These are phyloP conservation scores for Daphoenositta chrysoptera DNA, from an alignment of 2,113 vertebrate species.

Conservation along the genomic window DNA sequence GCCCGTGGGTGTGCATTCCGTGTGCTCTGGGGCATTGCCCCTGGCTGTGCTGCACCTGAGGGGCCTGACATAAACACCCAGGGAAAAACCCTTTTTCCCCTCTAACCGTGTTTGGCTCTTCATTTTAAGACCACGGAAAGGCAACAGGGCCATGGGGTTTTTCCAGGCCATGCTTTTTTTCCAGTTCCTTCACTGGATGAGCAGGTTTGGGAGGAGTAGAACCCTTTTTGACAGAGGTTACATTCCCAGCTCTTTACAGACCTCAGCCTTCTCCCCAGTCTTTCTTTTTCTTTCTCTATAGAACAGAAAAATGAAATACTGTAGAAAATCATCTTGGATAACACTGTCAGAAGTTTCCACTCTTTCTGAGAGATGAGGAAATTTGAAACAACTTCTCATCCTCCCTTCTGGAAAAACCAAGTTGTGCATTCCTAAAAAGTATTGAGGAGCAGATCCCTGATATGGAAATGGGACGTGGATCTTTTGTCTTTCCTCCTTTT, in stretches of 20 bases:
- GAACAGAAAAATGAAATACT: not conserved
- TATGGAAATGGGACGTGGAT: not conserved
- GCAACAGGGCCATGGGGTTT: not conserved
- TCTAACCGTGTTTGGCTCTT: no score
- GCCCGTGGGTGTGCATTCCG: no score
- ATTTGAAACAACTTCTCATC: not conserved
- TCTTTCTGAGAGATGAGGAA: not conserved
- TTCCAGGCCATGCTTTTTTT: not conserved
- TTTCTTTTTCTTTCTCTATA: not conserved
- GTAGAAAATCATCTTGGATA: not conserved
- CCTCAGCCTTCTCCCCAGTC: not conserved
- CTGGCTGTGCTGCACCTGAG: no score
- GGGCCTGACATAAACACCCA: no score
- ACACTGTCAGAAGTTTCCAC: not conserved
- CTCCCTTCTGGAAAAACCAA: not conserved
- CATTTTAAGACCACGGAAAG: no score
- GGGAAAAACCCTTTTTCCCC: no score
- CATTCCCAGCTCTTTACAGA: not conserved
- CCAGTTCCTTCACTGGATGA: not conserved
- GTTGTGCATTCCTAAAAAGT: accelerated
- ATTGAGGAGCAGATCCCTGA: not conserved
- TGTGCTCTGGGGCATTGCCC: no score
- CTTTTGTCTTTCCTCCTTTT: not conserved
- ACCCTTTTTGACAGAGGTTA: not conserved
- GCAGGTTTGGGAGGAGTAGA: not conserved